phyloP scores from a whole-genome alignment of 1,140 invertebrate genomes.

The Listronotus oregonensis region DNA sequence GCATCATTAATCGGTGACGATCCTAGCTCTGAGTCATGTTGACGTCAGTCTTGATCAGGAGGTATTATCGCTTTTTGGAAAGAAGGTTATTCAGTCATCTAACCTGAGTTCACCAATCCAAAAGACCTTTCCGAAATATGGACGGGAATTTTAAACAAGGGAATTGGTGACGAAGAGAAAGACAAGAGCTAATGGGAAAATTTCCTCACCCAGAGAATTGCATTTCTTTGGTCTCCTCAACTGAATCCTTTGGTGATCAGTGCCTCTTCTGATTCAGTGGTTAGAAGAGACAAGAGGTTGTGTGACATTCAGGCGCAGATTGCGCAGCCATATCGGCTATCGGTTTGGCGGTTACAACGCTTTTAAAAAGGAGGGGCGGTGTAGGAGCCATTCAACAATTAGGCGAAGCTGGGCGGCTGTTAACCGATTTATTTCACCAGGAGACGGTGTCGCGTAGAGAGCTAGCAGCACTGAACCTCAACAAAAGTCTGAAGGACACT shows the following conservation, averaged over 20 bases:
- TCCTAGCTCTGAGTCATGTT: too few species aligned
- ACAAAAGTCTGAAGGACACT: too few species aligned
- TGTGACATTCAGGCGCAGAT: not conserved
- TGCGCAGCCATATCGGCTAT: slow-evolving; percentile 4
- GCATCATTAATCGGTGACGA: too few species aligned
- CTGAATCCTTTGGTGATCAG: slow-evolving; percentile 1
- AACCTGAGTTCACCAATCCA: not conserved
- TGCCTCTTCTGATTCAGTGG: not conserved
- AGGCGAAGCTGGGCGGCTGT: too few species aligned
- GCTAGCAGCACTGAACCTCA: too few species aligned
- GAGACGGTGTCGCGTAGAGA: too few species aligned
- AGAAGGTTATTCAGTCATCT: too few species aligned
- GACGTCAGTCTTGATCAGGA: too few species aligned
- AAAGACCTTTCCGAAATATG: not conserved
- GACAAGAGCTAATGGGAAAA: not conserved
- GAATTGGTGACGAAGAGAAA: not conserved
- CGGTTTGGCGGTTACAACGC: not conserved
- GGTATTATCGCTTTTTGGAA: too few species aligned
- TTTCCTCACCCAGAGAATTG: slow-evolving; percentile 8
- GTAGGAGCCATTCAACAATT: too few species aligned
- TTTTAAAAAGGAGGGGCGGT: too few species aligned
- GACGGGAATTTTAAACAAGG: slow-evolving; percentile 6
- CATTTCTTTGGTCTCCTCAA: not conserved
- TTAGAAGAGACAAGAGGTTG: not conserved
- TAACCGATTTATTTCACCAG: too few species aligned